These are phyloP conservation scores for Mormyrus hasselquistii DNA, from an alignment of 2,797 vertebrate genomes.

Conservation along the genomic window DNA sequence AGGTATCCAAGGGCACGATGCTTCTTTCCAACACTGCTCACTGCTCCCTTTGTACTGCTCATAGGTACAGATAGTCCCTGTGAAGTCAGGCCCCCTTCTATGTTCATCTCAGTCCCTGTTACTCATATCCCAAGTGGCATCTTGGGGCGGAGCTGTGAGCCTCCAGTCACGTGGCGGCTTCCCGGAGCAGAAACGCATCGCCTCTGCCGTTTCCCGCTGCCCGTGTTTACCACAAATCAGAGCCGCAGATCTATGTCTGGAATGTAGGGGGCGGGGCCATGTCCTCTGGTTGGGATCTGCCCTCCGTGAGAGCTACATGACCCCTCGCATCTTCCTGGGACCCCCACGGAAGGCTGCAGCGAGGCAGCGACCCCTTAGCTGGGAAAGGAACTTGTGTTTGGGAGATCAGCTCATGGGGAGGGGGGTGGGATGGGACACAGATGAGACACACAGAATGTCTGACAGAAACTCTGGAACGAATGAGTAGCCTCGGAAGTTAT, in stretches of 20 bases:
- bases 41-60: background rate
- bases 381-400: conserved; percentile 35
- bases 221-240: background rate
- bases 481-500: conserved; percentile 40
- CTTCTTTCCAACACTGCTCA: background rate
- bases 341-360: conserved; percentile 40
- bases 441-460: conserved; percentile 31
- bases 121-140: background rate
- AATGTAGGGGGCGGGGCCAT: background rate
- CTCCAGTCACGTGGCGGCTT: background rate
- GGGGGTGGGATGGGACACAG: conserved; percentile 29
- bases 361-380: conserved; percentile 39
- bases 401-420: conserved; percentile 53
- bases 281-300: background rate
- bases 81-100: background rate
- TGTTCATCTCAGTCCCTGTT: background rate
- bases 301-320: conserved; percentile 12
- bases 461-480: conserved; percentile 38
- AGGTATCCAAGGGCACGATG: background rate
- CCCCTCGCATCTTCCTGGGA: conserved; percentile 51
- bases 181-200: background rate
- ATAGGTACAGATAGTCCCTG: background rate
- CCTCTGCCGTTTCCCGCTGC: background rate
- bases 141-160: background rate
- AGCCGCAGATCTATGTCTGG: background rate